Conservation (phyloP, 2,888 invertebrate genomes). For the Altica lythri region DNA sequence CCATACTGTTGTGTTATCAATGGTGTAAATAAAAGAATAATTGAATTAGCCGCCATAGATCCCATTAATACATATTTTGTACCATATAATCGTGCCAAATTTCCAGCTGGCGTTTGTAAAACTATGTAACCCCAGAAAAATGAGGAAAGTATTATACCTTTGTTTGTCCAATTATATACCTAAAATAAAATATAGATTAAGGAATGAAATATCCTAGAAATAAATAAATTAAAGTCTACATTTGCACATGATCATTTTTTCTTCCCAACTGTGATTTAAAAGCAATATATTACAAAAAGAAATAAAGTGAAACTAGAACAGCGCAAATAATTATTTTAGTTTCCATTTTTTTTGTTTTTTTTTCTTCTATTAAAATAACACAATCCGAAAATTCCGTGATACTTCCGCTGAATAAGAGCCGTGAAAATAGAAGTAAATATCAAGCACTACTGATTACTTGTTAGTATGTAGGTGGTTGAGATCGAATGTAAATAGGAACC, state of each 20-base stretch:
- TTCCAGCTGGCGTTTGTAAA: constrained; percentile 72
- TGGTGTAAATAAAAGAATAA: constrained; percentile 71
- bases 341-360: not conserved
- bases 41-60: constrained; percentile 64
- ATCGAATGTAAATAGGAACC: too few species aligned
- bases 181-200: constrained; percentile 54
- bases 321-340: not conserved
- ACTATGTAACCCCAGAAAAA: constrained; percentile 82
- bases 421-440: too few species aligned
- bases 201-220: not conserved
- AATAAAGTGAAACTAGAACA: not conserved
- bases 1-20: constrained; percentile 65
- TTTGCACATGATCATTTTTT: not conserved
- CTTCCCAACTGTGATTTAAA: not conserved
- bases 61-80: constrained; percentile 68
- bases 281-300: not conserved
- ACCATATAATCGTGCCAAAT: constrained; percentile 74
- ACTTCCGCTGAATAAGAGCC: too few species aligned
- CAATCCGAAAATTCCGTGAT: too few species aligned
- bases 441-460: too few species aligned
- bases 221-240: not conserved
- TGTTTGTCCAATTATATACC: constrained; percentile 42
- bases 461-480: too few species aligned
- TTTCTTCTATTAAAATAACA: too few species aligned
- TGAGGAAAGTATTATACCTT: constrained; percentile 68